phyloP scores from a whole-genome alignment of 1,140 invertebrate species.

The Drosophila arizonae region DNA sequence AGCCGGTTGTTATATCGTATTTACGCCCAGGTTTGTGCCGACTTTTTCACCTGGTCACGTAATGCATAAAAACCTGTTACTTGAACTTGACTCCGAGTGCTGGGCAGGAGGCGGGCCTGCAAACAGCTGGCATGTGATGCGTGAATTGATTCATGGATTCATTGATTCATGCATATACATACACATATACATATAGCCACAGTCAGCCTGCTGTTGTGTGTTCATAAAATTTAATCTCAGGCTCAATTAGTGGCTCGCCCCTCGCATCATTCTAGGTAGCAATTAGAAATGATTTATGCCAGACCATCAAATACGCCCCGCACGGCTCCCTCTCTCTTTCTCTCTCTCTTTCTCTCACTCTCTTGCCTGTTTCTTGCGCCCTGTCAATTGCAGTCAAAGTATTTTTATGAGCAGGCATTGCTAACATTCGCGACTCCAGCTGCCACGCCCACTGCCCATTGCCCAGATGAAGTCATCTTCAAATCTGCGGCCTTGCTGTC shows the following conservation, averaged over 20 bases:
- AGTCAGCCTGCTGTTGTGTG: constrained; percentile 3
- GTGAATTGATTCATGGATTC: constrained; percentile 46
- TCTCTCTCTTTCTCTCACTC: too few relatives aligned
- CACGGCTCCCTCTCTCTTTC: background rate
- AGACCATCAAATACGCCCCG: constrained; percentile 52
- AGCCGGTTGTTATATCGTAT: constrained; percentile 57
- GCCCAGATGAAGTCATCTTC: constrained; percentile 60
- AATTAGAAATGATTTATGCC: constrained; percentile 77
- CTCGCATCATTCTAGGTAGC: constrained; percentile 24
- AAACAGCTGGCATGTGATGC: constrained; percentile 28
- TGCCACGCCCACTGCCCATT: constrained; percentile 7
- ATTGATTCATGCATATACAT: constrained; percentile 34
- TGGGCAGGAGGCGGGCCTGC: background rate
- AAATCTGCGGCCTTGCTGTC: constrained; percentile 54
- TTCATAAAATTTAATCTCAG: constrained; percentile 63
- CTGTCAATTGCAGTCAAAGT: constrained; percentile 50
- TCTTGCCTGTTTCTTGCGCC: background rate
- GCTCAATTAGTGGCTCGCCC: constrained; percentile 57
- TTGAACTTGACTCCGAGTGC: background rate
- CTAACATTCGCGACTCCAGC: too few relatives aligned
- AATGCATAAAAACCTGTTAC: constrained; percentile 77
- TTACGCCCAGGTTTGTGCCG: constrained; percentile 28
- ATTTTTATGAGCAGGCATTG: constrained; percentile 51
- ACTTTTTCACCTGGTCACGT: constrained; percentile 70
- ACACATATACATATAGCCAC: background rate